Conservation (phyloP, 2,797 vertebrate species). For the Myioborus melanocephalus region DNA sequence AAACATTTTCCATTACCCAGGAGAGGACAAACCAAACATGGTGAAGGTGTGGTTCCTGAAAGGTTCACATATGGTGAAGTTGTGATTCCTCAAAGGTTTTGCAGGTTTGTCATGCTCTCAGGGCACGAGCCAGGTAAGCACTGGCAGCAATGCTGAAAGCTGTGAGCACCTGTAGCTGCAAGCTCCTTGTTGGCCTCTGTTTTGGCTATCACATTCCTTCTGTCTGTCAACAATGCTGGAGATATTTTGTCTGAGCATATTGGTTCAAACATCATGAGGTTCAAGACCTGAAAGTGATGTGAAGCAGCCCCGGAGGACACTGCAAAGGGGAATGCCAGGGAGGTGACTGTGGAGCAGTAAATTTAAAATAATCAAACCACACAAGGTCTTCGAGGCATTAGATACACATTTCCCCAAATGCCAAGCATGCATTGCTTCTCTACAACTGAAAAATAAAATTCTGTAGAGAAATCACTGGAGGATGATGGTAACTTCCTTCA, state of each 20-base stretch:
- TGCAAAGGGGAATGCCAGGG: not conserved
- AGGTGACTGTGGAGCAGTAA: not conserved
- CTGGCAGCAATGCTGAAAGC: not conserved
- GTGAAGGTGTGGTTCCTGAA: not conserved
- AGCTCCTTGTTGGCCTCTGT: not conserved
- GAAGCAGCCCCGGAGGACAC: not conserved
- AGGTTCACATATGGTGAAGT: not conserved
- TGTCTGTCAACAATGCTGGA: not conserved
- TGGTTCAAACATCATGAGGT: not conserved
- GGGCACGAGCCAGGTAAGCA: not conserved
- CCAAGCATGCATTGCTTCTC: fast-evolving
- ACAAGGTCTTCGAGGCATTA: not conserved
- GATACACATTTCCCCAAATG: not conserved
- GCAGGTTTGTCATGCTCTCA: not conserved
- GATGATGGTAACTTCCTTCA: not conserved
- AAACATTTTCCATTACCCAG: not conserved
- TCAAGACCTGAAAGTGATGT: fast-evolving
- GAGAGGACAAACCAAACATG: not conserved
- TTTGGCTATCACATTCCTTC: not conserved
- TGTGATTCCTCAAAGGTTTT: not conserved
- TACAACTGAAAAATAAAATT: not conserved
- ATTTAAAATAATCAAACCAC: not conserved
- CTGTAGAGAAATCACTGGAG: not conserved
- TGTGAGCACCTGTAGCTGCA: not conserved
- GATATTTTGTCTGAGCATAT: not conserved